A percentile compares a stretch with the other conserved stretches of the same genome.
Conservation (phyloP, 2,113 vertebrate genomes). For the Apodemus speciosus region DNA sequence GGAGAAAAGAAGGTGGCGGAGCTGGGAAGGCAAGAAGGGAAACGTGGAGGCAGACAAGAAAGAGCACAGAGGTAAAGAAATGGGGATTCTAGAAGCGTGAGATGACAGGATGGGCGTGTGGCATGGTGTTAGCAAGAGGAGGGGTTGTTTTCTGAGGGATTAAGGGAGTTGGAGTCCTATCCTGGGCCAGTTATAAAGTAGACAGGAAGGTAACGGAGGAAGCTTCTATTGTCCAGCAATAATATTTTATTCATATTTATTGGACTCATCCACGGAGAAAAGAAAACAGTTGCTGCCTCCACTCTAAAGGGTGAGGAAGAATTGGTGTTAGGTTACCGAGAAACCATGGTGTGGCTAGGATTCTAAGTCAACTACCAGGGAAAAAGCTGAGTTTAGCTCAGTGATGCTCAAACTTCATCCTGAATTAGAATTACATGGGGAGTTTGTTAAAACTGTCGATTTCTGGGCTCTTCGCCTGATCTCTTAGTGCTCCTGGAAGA, state of each 20-base stretch:
- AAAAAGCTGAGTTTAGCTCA: not conserved
- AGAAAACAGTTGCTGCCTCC: not conserved
- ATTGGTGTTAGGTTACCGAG: not conserved
- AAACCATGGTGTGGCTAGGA: not conserved
- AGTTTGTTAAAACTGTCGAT: not conserved
- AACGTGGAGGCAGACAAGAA: not conserved
- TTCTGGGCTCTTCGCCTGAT: not conserved
- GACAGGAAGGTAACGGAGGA: not conserved
- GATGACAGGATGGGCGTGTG: not conserved
- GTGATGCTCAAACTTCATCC: not conserved
- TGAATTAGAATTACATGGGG: not conserved
- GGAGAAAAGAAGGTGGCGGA: not conserved
- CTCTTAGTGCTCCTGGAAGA: not conserved
- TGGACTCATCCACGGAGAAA: not conserved
- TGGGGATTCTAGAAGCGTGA: not conserved
- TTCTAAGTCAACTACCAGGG: not conserved
- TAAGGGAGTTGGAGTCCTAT: not conserved
- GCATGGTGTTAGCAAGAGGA: not conserved
- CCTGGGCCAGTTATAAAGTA: not conserved
- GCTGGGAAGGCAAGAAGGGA: not conserved
- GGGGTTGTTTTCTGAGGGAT: not conserved
- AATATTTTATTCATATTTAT: not conserved
- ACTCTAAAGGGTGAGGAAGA: not conserved
- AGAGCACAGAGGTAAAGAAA: not conserved
- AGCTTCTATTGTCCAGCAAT: not conserved